Percentiles rank a stretch among this genome's conserved stretches.
Conservation (phyloP, 1,140 invertebrate genomes). For the Megathymus violae region DNA sequence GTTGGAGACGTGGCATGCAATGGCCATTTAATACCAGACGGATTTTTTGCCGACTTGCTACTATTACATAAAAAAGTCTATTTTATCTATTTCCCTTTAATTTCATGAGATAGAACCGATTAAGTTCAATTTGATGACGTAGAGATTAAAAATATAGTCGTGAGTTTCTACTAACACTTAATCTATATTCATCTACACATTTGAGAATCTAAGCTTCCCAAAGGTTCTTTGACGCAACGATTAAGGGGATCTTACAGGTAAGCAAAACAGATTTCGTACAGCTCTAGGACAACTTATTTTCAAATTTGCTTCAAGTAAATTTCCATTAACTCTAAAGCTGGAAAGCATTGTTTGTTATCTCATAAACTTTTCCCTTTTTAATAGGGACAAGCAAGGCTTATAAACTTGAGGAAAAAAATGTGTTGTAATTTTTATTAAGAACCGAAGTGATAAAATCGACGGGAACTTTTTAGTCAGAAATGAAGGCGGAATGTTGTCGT, state of each 20-base stretch:
- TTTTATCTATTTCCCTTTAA: too few species aligned
- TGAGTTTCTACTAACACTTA: not conserved
- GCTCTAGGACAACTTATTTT: conserved; percentile 1
- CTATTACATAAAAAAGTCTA: too few species aligned
- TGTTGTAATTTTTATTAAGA: not conserved
- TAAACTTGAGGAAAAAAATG: not conserved
- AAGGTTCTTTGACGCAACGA: not conserved
- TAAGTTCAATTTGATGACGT: too few species aligned
- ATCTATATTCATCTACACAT: not conserved
- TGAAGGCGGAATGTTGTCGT: too few species aligned
- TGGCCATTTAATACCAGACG: too few species aligned
- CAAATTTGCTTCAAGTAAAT: conserved; percentile 6
- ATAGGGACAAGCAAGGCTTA: not conserved
- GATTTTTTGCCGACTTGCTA: too few species aligned
- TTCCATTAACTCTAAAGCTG: conserved; percentile 9
- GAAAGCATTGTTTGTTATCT: conserved; percentile 17
- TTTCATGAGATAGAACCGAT: too few species aligned
- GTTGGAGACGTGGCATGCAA: too few species aligned
- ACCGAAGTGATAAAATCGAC: too few species aligned
- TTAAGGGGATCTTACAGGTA: not conserved
- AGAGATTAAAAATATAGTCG: not conserved
- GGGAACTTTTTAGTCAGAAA: too few species aligned
- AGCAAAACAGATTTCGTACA: not conserved
- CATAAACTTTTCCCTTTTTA: conserved; percentile 15
- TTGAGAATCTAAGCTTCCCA: not conserved